Evolutionary conservation across 2,888 invertebrate species (phyloP), one percentile per base, ranked within the genome.

Genomic region (Periphyllus acericola): DNA sequence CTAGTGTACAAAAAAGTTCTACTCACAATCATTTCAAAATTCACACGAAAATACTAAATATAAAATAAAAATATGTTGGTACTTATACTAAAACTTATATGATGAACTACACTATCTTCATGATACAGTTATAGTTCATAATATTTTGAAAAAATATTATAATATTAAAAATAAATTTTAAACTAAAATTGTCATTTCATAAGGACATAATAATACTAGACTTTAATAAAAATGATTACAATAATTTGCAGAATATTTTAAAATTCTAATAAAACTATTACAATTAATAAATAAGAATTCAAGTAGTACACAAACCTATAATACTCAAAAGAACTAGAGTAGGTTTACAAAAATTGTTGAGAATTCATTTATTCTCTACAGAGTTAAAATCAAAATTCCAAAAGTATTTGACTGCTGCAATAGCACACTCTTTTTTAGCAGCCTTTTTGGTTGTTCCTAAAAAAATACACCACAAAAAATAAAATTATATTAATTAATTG

Each of bases 401-500:
- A 60, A 81, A 32, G 36, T 75, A 9, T 68, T 81, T 80, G 25
- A 87, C 81, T 21, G 81, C 66, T 60, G 46, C 46, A 66, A 87
- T 87, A 19, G 74, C 74, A 66, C 87, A 81, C 46, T 87, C 87
- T 66, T 75, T 87, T 66, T 87, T 87, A 66, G 87, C 87, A 32
- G 46, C 80, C 17, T 81, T 87, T 81, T 87, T 87, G 9, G 81
- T 87, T 11, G 72, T 17, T 19, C 81, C 87, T 87, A 74, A n/a
- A 81, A n/a, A 74, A 74, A 86, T 60, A 46, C 46, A 46, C n/a
- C 74, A 46, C 14, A 34, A 71, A 80, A 34, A 46, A 84, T n/a
- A 74, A 19, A 4, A 46, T 25, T 66, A n/a, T n/a, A 32, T 25
- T 82, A 14, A 46, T 46, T 14, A 14, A 46, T 46, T 14, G 14